Evolutionary conservation across 2,113 vertebrate genomes (phyloP), one percentile per base, ranked within the genome.

Genomic region (Laticauda colubrina): DNA sequence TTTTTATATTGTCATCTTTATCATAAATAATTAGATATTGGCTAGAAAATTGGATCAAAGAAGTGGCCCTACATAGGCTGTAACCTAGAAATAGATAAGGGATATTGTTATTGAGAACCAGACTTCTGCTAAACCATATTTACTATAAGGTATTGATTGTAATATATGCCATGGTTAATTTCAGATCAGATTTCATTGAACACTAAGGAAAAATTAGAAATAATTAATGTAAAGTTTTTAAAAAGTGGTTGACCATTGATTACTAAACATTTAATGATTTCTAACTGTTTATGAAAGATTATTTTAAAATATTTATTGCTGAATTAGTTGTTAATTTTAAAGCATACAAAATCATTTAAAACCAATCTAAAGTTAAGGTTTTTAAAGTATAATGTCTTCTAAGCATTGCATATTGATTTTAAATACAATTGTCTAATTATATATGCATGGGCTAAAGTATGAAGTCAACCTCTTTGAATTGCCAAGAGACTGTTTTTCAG

Each of bases 391-490:
- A 97, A 97, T 98, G 97, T 97, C 97, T 98, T 97, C 97, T 98
- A 98, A 98, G 97, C 97, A 98, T 97, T 98, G 95, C 96, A 94
- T 98, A 98, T 98, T 98, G 98, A 98, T 98, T 98, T 98, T 98
- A 98, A 97, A 98, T 98, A 97, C 98, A 98, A 98, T 97, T 98
- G 97, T 96, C 97, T 98, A 98, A 98, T 98, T 98, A 97, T 97
- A 97, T 97, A 98, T 98, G 98, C 98, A 98, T 96, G 97, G 97
- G 94, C 97, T 97, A 96, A 97, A 98, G 98, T 97, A 98, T 98
- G 97, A 98, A 98, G 98, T 98, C 97, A 97, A 97, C 98, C 97
- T 98, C 97, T 98, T 97, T 98, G 96, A 98, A 98, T 98, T 98
- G 98, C 97, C 97, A 98, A 97, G 98, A 97, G 97, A 96, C 97